Base-by-base conservation (phyloP, 2,888 invertebrate genomes). In the Lysandra coridon region DNA sequence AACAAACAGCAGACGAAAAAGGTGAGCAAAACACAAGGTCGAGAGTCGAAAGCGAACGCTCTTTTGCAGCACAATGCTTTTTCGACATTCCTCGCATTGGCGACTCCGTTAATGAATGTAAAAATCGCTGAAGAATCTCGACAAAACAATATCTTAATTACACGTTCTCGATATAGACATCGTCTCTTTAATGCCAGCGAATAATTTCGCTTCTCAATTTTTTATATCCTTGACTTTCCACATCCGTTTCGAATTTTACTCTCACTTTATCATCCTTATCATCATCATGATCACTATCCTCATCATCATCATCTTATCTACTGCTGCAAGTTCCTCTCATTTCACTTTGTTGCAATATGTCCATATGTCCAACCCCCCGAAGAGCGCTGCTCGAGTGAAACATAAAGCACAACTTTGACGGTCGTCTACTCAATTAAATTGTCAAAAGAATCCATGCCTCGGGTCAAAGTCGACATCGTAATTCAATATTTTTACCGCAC, bases 81-180 rank as follows among this genome's bases (percentile, higher is more conserved):
- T 69, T 69, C 69, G 57, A 76, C 76, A 76, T 76, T 75, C 53
- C 14, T 30, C 14, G 49, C 75, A 73, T 73, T 6, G 37, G 73
- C 75, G 30, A 49, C 75, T 49, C 49, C 49, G 75, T 10, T 10
- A 74, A 74, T 74, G 23, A 74, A 74, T 75, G 30, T 76, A 57
- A 76, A 76, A 76, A 57, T 14, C 49, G 7, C 14, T 17, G 57
- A 53, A 53, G 76, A 76, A 76, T 76, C 76, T 76, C 76, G 33
- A 33, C 53, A 76, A 76, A 40, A 74, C 44, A 44, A 74, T 44
- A 44, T 69, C 69, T 69, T 69, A 69, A 69, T 69, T 69, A 69
- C 69, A 17, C 33, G 33, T 69, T 69, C 69, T 69, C 69, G 14
- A 69, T 69, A 69, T 33, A 69, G 69, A 69, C 69, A 69, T 69